Evolutionary conservation across 2,888 invertebrate genomes (phyloP).

Genomic region (Uropetala carovei): DNA sequence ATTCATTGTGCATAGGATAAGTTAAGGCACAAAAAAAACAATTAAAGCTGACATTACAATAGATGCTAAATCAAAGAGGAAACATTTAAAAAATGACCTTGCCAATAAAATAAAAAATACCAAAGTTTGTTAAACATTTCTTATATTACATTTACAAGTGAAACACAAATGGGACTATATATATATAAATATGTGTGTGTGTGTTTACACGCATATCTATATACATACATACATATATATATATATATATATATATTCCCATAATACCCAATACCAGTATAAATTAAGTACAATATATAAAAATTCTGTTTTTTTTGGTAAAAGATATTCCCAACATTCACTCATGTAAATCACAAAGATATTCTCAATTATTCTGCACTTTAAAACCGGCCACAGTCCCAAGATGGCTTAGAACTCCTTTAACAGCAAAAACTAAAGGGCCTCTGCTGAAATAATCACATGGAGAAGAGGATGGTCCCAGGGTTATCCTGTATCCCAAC

Average conservation of each 20-base stretch:
- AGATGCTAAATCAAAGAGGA: not conserved
- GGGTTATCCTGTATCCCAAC: not conserved
- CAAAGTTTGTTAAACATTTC: constrained; percentile 60
- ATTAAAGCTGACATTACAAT: not conserved
- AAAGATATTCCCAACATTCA: constrained; percentile 56
- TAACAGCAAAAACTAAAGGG: not conserved
- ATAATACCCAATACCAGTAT: constrained; percentile 64
- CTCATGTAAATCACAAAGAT: constrained; percentile 58
- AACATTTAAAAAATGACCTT: not conserved
- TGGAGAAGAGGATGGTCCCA: constrained; percentile 20
- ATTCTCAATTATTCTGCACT: constrained; percentile 40
- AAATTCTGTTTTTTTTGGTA: constrained; percentile 61
- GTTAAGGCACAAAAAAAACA: not conserved
- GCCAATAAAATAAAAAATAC: constrained; percentile 14
- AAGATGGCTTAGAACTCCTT: constrained; percentile 42
- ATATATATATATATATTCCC: constrained; percentile 59
- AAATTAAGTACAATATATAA: constrained; percentile 64
- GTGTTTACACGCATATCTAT: constrained; percentile 26
- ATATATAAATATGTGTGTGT: constrained; percentile 45
- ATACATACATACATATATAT: constrained; percentile 51
- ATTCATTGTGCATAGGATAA: not conserved
- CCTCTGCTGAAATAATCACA: constrained; percentile 32
- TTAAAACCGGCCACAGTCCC: constrained; percentile 44
- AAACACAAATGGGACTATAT: constrained; percentile 63
- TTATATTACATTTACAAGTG: constrained; percentile 64